A percentile compares a stretch with the other conserved stretches of the same genome.
Evolutionary conservation across 1,140 invertebrate species (phyloP).

Genomic region (Diachasma alloeum): DNA sequence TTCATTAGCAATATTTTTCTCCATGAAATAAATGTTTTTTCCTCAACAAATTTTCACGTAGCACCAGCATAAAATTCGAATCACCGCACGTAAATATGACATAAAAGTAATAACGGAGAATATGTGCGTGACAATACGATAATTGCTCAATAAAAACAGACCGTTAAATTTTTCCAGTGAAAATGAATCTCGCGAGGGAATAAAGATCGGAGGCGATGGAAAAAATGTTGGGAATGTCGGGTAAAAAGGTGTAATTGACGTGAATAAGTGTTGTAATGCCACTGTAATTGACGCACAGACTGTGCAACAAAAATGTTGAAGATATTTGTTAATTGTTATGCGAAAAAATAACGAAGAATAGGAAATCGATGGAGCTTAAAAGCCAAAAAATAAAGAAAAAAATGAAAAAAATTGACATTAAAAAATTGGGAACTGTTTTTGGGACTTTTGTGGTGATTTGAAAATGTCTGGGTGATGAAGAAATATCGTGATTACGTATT

Average conservation of each 20-base stretch:
- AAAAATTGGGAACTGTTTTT: too few relatives aligned
- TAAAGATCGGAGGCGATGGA: background rate
- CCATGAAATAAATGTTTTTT: background rate
- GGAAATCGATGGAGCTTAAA: too few relatives aligned
- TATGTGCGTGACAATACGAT: conserved; percentile 5
- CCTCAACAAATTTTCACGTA: background rate
- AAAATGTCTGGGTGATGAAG: background rate
- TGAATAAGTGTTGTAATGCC: background rate
- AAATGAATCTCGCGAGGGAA: background rate
- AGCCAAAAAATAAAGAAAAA: too few relatives aligned
- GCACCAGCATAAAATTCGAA: too few relatives aligned
- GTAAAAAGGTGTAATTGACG: background rate
- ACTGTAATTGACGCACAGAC: background rate
- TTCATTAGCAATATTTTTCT: too few relatives aligned
- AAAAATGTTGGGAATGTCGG: background rate
- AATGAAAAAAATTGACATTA: too few relatives aligned
- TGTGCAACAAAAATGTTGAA: background rate
- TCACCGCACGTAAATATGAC: background rate
- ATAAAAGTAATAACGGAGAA: background rate
- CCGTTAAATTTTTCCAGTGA: background rate
- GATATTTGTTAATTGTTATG: too few relatives aligned
- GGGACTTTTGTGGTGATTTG: too few relatives aligned
- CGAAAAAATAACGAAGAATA: too few relatives aligned
- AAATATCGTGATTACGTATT: background rate
- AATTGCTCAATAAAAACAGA: background rate